Conservation (phyloP, 2,113 vertebrate species). For the Gobius niger region DNA sequence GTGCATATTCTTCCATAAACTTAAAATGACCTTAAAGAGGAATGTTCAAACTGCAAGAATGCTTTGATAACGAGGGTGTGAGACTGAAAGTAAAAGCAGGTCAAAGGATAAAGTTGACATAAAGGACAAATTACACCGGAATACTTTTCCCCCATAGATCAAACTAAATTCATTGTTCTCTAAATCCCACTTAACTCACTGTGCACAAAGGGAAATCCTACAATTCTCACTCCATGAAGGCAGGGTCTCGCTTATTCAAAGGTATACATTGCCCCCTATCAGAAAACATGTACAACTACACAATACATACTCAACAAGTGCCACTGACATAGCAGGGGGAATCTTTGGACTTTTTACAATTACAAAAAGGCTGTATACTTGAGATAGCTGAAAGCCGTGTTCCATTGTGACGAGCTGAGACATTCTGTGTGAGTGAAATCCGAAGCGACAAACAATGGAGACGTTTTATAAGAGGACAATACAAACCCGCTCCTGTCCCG, state of each 20-base stretch:
- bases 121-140: slow-evolving; percentile 12
- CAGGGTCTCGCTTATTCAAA: slow-evolving; percentile 21
- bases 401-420: slow-evolving; percentile 1
- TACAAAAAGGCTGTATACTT: background rate
- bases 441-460: background rate
- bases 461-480: background rate
- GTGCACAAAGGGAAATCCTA: background rate
- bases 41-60: background rate
- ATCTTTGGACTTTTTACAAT: background rate
- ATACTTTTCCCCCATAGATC: slow-evolving; percentile 5
- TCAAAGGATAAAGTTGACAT: slow-evolving; percentile 7
- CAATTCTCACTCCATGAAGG: background rate
- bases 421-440: background rate
- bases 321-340: slow-evolving; percentile 4
- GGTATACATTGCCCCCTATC: slow-evolving; percentile 72
- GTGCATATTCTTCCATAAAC: background rate
- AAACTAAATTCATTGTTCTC: slow-evolving; percentile 4
- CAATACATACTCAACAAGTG: slow-evolving; percentile 29
- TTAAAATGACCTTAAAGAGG: background rate
- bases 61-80: background rate
- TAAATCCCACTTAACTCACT: slow-evolving; percentile 3
- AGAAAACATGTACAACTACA: slow-evolving; percentile 56
- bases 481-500: slow-evolving; percentile 93
- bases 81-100: background rate
- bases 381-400: background rate